Base-by-base conservation (phyloP, 1,140 invertebrate species). In the Polypedilum vanderplanki region DNA sequence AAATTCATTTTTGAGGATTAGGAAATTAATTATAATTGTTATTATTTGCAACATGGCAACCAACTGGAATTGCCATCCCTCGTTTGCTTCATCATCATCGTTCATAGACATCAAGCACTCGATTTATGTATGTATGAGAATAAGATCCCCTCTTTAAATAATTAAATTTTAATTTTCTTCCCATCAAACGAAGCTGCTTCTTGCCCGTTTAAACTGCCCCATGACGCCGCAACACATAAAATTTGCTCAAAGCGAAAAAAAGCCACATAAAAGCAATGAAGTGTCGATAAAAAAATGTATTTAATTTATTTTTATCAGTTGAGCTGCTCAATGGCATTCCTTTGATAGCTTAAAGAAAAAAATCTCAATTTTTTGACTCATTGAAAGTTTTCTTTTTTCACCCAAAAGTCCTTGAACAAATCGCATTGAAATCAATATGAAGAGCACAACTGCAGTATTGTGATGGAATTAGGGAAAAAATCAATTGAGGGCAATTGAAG, bases 401-500 rank as follows among this genome's bases (percentile, higher is more conserved):
- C 24, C 24, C 24, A 57, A 57, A 57, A 57, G 12, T 57, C 46
- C 46, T 57, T 57, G 46, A 57, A 57, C 46, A 57, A 12, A 12
- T 15, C 46, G 4, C 10, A 57, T 57, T 57, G 46, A 57, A 57
- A 57, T 57, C 46, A 57, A 57, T 57, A 57, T 57, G 10, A 57
- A 12, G 8, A n/a, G 46, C 0, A 57, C 46, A 57, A 57, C 46
- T n/a, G 46, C 12, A 15, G 8, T n/a, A n/a, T n/a, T n/a, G n/a
- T 12, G 41, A 46, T 12, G 41, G 41, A 46, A 46, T 46, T n/a
- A 57, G 12, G 15, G 18, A 70, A 70, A 70, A 20, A 70, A 70
- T 70, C 65, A 70, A 70, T 70, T 70, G 65, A 18, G 17, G 10
- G 65, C 65, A 70, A 70, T 70, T 20, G 20, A 70, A 70, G 17